Evolutionary conservation across 2,888 invertebrate species (phyloP), one percentile per base, ranked within the genome.

Genomic region (Mystacides longicornis): DNA sequence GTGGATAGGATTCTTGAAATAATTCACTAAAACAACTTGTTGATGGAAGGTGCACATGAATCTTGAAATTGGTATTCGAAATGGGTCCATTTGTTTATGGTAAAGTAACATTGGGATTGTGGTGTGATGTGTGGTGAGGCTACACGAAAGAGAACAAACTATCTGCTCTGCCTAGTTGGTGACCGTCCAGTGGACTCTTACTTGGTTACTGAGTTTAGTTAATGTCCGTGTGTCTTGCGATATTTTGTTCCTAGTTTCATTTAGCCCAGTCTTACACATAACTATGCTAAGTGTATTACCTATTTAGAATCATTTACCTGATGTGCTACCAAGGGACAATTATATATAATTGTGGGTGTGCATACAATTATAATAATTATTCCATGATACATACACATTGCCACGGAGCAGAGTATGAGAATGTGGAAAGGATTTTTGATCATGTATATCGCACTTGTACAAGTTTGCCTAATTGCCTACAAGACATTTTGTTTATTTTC

Each of bases 401-500:
- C 54, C 51, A 71, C 72, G 54, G 67, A 67, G 74, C 71, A 79
- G n/a, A n/a, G n/a, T n/a, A n/a, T n/a, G n/a, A n/a, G n/a, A 14
- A n/a, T 5, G 27, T 37, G 14, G 78, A 72, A 82, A 82, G 82
- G 82, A 81, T 83, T 82, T 83, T 82, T 83, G 82, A 83, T 79
- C 82, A 82, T 78, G 78, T 65, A 64, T 65, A 65, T 65, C 63
- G 62, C 64, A 63, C 63, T 62, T 63, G 64, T 64, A 61, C 58
- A 53, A 56, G 27, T 58, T 42, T 49, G 47, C 53, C 27, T 45
- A 47, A 51, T 52, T 50, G 37, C 33, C 46, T 20, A 51, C 48
- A 49, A 33, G 27, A 43, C 62, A 62, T 62, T 63, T 62, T 37
- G 37, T 37, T 37, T 37, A 37, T 37, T 37, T 37, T 37, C 3